A percentile compares a stretch with the other conserved stretches of the same genome.
Evolutionary conservation across 2,113 vertebrate species (phyloP).

Genomic region (Rhinoderma darwinii): DNA sequence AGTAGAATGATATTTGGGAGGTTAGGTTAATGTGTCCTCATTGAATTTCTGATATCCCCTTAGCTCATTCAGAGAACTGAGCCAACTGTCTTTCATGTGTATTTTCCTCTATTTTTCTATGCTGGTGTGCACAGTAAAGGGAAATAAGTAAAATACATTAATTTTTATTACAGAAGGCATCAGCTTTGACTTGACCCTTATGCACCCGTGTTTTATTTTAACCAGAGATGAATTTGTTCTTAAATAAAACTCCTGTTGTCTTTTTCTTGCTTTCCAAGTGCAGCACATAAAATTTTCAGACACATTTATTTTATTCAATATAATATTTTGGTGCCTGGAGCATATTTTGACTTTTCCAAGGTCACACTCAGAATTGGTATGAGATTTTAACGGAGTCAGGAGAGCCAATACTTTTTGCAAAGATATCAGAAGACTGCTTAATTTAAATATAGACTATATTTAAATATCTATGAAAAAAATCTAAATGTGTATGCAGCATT

Average conservation of each 20-base stretch:
- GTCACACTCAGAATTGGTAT: background rate
- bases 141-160: background rate
- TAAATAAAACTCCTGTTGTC: slow-evolving; percentile 29
- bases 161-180: slow-evolving; percentile 2
- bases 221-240: slow-evolving; percentile 3
- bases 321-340: slow-evolving; percentile 44
- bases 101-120: background rate
- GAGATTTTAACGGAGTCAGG: slow-evolving; percentile 12
- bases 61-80: background rate
- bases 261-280: slow-evolving; percentile 14
- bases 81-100: background rate
- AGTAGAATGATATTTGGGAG: background rate
- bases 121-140: background rate
- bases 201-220: slow-evolving; percentile 30
- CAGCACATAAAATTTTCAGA: slow-evolving; percentile 36
- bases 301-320: slow-evolving; percentile 43
- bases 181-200: slow-evolving; percentile 17
- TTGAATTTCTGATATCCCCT: background rate
- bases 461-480: background rate
- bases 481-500: no score
- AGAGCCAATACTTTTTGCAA: background rate
- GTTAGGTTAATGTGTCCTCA: background rate
- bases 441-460: no score
- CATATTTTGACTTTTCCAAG: slow-evolving; percentile 48
- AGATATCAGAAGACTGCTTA: background rate